These are phyloP conservation scores for Oreortyx pictus DNA, from an alignment of 2,797 vertebrate genomes.

Conservation along the genomic window DNA sequence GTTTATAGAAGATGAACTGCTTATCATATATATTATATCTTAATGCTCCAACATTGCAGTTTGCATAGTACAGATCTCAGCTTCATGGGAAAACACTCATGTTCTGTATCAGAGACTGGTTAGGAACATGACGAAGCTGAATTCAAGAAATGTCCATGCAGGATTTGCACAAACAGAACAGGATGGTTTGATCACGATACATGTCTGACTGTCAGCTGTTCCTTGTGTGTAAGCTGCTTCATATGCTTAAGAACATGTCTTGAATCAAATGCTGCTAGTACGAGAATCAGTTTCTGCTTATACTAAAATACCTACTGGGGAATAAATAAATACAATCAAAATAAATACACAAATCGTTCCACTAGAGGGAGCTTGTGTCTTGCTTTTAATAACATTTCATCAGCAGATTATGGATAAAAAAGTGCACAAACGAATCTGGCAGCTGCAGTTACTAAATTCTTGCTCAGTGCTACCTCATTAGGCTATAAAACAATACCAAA, in stretches of 20 bases:
- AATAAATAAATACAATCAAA: background rate
- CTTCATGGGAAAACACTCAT: background rate
- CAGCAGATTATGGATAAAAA: accelerated
- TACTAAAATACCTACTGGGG: background rate
- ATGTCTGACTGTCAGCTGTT: background rate
- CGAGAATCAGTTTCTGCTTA: background rate
- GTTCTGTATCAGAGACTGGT: background rate
- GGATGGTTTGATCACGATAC: background rate
- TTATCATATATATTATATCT: background rate
- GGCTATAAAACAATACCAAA: background rate
- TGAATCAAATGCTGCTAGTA: background rate
- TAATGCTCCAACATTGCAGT: background rate
- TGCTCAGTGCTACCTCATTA: background rate
- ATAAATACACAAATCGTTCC: background rate
- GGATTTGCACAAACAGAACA: background rate
- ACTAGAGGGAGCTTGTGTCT: slow-evolving; percentile 40
- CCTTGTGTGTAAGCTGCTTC: too few species aligned
- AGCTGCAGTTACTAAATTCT: background rate
- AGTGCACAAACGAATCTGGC: background rate
- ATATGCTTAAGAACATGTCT: background rate
- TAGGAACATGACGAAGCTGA: background rate
- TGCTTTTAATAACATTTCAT: accelerated
- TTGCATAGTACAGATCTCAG: background rate
- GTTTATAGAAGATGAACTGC: background rate
- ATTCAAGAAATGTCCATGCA: background rate